phyloP scores from a whole-genome alignment of 2,888 invertebrate species.

The Heteropelma amictum region DNA sequence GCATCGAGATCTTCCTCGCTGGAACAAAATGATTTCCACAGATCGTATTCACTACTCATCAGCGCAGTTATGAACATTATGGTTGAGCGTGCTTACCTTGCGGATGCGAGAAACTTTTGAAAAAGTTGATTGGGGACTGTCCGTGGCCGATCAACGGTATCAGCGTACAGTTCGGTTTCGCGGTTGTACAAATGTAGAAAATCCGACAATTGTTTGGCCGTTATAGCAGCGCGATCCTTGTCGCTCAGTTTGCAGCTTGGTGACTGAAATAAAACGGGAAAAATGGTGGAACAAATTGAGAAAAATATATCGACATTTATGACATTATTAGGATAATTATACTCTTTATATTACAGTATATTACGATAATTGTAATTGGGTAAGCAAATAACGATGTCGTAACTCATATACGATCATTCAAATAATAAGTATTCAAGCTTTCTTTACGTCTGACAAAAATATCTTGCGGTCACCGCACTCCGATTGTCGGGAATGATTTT shows the following conservation, averaged over 20 bases:
- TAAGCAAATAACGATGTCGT: too few species aligned
- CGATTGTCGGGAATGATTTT: too few species aligned
- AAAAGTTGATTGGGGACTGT: conserved; percentile 80
- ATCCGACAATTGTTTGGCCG: conserved; percentile 90
- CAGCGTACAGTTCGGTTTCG: conserved; percentile 88
- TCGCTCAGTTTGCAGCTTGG: conserved; percentile 86
- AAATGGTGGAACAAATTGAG: background rate
- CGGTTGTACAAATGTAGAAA: conserved; percentile 90
- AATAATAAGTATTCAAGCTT: too few species aligned
- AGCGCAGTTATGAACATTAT: too few species aligned
- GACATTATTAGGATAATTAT: too few species aligned
- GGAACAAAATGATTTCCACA: conserved; percentile 59
- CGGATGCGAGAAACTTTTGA: conserved; percentile 81
- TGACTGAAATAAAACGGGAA: conserved; percentile 77
- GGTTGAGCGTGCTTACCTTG: too few species aligned
- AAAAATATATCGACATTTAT: background rate
- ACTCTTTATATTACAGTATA: too few species aligned
- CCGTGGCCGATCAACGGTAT: conserved; percentile 84
- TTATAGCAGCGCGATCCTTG: conserved; percentile 90
- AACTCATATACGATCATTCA: too few species aligned
- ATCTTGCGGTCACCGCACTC: too few species aligned
- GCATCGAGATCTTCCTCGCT: conserved; percentile 88
- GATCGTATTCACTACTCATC: too few species aligned
- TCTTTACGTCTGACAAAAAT: too few species aligned
- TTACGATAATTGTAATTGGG: too few species aligned